Base-by-base conservation (phyloP, 2,113 vertebrate genomes). In the Thunnus maccoyii region DNA sequence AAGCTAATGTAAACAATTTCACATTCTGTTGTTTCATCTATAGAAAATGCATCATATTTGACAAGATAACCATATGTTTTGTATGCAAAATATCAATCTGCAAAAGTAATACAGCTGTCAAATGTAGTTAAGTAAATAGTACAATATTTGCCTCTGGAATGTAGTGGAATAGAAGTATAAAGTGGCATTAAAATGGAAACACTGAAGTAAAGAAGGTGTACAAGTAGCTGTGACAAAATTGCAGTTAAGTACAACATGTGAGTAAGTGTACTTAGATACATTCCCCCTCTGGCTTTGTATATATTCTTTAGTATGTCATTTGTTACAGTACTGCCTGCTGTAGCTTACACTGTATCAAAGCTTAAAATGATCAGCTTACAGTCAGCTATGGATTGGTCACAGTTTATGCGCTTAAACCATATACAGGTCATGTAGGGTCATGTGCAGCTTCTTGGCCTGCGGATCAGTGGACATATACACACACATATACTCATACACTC, bases 391-490 rank as follows among this genome's bases (percentile, higher is more conserved):
- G 15, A 67, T 1, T 60, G 60, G 30, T 67, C 47, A 32, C 22
- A 25, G 60, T 36, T 32, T 47, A 72, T 52, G 22, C 0, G 10
- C 44, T 64, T 64, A 76, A 64, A 71, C 18, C 18, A 48, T 47
- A 27, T 8, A 27, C 20, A 56, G 68, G 60, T 78, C 74, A 74
- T 50, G 47, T 41, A 63, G 72, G 76, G 61, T 44, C 66, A 72
- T 57, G 20, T 67, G 71, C 60, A 51, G 65, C 36, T 48, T 65
- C 64, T n/a, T 16, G 47, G 18, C 32, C 15, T 7, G 2, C 41
- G 30, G 44, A 67, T 47, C 41, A 52, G 46, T 18, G 22, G 25
- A 80, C 44, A 5, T 5, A 70, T 4, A 44, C 51, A 47, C 15
- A n/a, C 16, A 20, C 10, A 48, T 12, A 55, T 27, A 13, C 22